These are phyloP conservation scores for Telmatochromis sp. DNA, from an alignment of 2,113 vertebrate species.

Conservation along the genomic window DNA sequence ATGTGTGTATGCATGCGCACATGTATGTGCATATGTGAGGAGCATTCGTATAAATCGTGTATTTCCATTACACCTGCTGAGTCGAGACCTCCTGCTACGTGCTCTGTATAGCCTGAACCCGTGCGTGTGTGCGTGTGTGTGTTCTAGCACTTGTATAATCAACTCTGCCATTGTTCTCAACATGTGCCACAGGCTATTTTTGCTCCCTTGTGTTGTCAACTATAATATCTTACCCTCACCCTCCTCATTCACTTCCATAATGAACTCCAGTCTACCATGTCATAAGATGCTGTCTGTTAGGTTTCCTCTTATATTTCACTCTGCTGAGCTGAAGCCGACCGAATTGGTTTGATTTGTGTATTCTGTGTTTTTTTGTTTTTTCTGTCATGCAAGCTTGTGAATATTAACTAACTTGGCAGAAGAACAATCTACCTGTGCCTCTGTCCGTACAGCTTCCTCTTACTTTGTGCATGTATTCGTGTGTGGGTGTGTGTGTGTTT, in stretches of 20 bases:
- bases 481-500: neutral
- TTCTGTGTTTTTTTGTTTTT: neutral
- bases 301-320: constrained; percentile 36
- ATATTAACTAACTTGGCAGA: constrained; percentile 32
- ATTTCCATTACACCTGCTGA: neutral
- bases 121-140: neutral
- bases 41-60: neutral
- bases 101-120: neutral
- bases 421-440: neutral
- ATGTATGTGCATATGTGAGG: neutral
- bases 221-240: constrained; percentile 40
- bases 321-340: constrained; percentile 11
- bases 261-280: constrained; percentile 44
- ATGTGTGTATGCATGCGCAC: neutral
- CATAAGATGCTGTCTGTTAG: constrained; percentile 48
- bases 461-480: neutral
- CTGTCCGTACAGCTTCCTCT: neutral
- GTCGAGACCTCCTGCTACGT: neutral
- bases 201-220: constrained; percentile 52
- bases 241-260: constrained; percentile 28
- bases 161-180: constrained; percentile 44
- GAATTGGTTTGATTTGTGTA: constrained; percentile 31
- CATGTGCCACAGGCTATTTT: constrained; percentile 49
- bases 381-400: neutral
- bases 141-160: constrained; percentile 25